A percentile compares a stretch with the other conserved stretches of the same genome.
phyloP scores from a whole-genome alignment of 2,888 invertebrate genomes.

The Anticlea derivata region DNA sequence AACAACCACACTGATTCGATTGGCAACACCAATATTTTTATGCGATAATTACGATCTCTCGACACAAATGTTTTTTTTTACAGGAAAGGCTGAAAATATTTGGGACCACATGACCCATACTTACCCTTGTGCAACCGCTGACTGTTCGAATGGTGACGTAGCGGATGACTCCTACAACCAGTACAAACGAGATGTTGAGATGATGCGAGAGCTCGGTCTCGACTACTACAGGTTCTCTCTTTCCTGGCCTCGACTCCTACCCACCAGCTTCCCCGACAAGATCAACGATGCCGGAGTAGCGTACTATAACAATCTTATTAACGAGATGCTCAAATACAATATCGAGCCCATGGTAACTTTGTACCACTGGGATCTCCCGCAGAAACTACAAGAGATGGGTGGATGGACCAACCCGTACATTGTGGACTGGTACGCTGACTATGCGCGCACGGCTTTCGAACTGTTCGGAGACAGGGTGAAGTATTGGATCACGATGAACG shows the following conservation, averaged over 20 bases:
- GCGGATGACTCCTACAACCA: conserved; percentile 81
- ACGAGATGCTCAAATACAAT: conserved; percentile 79
- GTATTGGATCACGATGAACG: conserved; percentile 83
- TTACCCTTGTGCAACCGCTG: conserved; percentile 55
- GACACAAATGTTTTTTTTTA: background rate
- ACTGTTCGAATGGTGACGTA: conserved; percentile 82
- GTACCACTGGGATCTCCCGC: too few relatives aligned
- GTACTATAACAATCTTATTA: conserved; percentile 70
- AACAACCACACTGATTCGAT: too few relatives aligned
- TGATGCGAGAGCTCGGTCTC: conserved; percentile 68
- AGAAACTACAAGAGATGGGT: conserved; percentile 75
- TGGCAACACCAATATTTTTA: too few relatives aligned
- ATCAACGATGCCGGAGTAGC: conserved; percentile 75
- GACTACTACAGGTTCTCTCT: conserved; percentile 82
- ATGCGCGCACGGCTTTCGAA: conserved; percentile 63
- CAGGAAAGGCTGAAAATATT: conserved; percentile 8
- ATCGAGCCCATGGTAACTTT: conserved; percentile 85
- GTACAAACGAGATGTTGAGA: conserved; percentile 79
- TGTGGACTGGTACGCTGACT: conserved; percentile 70
- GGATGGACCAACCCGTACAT: conserved; percentile 75
- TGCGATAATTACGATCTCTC: too few relatives aligned
- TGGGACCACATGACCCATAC: conserved; percentile 9
- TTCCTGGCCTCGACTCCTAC: conserved; percentile 85
- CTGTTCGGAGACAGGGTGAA: conserved; percentile 73
- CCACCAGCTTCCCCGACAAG: conserved; percentile 76